Base-by-base conservation (phyloP, 2,797 vertebrate genomes). In the Leptoclinus maculatus region DNA sequence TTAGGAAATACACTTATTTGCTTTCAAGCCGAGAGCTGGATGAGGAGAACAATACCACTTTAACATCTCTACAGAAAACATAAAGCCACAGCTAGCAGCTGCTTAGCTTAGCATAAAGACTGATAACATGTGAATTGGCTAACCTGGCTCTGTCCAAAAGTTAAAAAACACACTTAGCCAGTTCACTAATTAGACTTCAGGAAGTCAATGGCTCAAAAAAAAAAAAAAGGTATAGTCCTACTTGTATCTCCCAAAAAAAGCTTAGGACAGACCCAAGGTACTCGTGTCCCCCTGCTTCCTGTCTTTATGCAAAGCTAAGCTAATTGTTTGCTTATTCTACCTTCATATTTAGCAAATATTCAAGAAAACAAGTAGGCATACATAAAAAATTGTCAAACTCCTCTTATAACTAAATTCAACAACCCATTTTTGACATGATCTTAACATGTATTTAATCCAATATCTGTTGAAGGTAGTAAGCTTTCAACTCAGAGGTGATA, bases 291-390 rank as follows among this genome's bases (percentile, higher is more conserved):
- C 3, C 13, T 49, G 41, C 23, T 57, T 43, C 25, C 12, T n/a
- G 47, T 63, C 36, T 56, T 29, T 19, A 51, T 1, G 29, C 32
- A 63, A 43, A 47, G 14, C 25, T 36, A 58, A 56, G 29, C 59
- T 36, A 14, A 53, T 7, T 1, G 1, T 3, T 36, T 25, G 41
- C 5, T 49, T 36, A 4, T n/a, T 39, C 25, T 12, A 53, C 39
- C 43, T 34, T 53, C 14, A 71, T 32, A 58, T 59, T 45, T 47
- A 23, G 10, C 0, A 59, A 60, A 23, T 65, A 23, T 39, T 65
- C 63, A 64, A 65, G n/a, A 59, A 71, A 72, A 57, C 34, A 63
- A 53, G 47, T 12, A 9, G 56, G 29, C 23, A 7, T 60, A 63
- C 23, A 53, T 45, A 0, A 51, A 32, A 32, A 16, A 68, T 36